These are phyloP conservation scores for Solenopsis fugax DNA, from an alignment of 1,140 invertebrate species.

Conservation along the genomic window DNA sequence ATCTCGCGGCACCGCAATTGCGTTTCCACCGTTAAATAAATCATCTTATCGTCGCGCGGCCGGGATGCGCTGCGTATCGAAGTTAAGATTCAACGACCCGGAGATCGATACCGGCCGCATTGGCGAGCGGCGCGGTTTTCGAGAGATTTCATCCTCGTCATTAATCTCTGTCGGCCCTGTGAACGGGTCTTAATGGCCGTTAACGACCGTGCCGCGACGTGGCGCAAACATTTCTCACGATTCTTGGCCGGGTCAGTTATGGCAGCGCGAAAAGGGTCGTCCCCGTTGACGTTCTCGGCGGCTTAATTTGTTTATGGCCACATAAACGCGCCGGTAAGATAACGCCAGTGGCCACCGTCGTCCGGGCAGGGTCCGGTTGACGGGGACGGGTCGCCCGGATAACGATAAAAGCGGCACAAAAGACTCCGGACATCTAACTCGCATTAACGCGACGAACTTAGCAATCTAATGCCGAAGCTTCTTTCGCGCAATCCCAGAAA, in stretches of 20 bases:
- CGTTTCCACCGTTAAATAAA: slow-evolving; percentile 6
- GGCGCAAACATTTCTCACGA: slow-evolving; percentile 59
- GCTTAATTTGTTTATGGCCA: slow-evolving; percentile 44
- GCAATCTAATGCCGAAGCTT: neutral
- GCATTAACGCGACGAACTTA: neutral
- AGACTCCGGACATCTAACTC: neutral
- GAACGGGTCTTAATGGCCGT: slow-evolving; percentile 60
- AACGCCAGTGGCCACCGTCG: neutral
- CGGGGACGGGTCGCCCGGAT: neutral
- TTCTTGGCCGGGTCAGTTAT: slow-evolving; percentile 45
- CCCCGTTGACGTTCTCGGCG: slow-evolving; percentile 5
- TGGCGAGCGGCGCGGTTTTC: slow-evolving; percentile 37
- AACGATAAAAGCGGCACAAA: neutral
- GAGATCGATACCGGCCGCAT: slow-evolving; percentile 34
- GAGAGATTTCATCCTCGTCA: slow-evolving; percentile 60
- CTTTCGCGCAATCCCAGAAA: neutral
- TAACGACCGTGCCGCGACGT: slow-evolving; percentile 55
- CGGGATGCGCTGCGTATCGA: slow-evolving; percentile 5
- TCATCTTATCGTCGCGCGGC: slow-evolving; percentile 35
- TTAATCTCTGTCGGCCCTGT: slow-evolving; percentile 63
- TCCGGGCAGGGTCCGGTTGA: neutral
- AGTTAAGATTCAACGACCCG: slow-evolving; percentile 35
- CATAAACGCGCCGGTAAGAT: neutral
- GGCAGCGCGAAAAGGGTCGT: slow-evolving; percentile 15
- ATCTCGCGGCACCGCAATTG: neutral